Conservation (phyloP, 1,140 invertebrate species). For the Trichogramma pretiosum region DNA sequence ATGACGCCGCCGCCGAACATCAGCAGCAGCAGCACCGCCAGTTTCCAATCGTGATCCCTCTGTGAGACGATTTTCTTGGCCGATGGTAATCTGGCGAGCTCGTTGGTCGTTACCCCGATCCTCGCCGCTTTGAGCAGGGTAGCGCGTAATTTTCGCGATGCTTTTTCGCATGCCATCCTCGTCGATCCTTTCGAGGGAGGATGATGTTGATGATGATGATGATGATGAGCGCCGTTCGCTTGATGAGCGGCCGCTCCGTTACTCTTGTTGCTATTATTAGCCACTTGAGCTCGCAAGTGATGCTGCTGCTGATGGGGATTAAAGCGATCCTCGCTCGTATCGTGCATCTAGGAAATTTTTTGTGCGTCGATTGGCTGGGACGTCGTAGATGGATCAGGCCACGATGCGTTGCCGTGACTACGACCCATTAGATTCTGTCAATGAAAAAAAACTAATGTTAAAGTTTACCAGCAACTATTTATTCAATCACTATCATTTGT, state of each 20-base stretch:
- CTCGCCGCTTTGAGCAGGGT: slow-evolving; percentile 37
- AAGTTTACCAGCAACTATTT: too few relatives aligned
- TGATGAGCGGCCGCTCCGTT: too few relatives aligned
- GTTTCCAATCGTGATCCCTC: slow-evolving; percentile 40
- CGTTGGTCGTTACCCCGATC: slow-evolving; percentile 31
- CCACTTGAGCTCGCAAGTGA: not conserved
- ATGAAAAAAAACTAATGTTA: too few relatives aligned
- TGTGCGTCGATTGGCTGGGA: too few relatives aligned
- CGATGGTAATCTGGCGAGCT: slow-evolving; percentile 33
- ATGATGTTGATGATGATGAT: not conserved
- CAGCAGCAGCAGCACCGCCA: slow-evolving; percentile 37
- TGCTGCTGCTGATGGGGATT: slow-evolving; percentile 9
- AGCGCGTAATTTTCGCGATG: slow-evolving; percentile 33
- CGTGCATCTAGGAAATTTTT: too few relatives aligned
- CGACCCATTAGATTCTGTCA: too few relatives aligned
- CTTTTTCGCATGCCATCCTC: slow-evolving; percentile 42
- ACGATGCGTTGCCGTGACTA: too few relatives aligned
- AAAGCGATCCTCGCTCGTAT: slow-evolving; percentile 4
- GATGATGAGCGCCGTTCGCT: not conserved
- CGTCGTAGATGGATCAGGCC: too few relatives aligned
- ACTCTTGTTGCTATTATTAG: too few relatives aligned
- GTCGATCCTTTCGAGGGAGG: slow-evolving; percentile 28
- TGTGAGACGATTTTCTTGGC: slow-evolving; percentile 37
- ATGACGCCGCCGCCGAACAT: slow-evolving; percentile 39
- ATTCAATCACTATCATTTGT: too few relatives aligned